Base-by-base conservation (phyloP, 2,797 vertebrate species). In the Falco cherrug region DNA sequence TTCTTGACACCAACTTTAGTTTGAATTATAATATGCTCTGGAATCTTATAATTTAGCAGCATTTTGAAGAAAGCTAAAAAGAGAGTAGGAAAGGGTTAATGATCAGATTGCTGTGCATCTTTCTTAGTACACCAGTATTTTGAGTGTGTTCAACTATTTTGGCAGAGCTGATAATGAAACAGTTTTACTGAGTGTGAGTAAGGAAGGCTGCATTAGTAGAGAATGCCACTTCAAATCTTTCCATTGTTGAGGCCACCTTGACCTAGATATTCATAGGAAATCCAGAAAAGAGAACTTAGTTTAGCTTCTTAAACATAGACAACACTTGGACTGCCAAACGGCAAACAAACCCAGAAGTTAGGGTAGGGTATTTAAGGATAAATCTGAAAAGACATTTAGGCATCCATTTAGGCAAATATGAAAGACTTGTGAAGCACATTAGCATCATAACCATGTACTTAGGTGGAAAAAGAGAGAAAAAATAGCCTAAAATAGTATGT, bases 401-500 rank as follows among this genome's bases (percentile, higher is more conserved):
- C 28, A 87, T 10, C 26, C 14, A 21, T 61, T 65, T 81, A 61
- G 29, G 37, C 13, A 57, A n/a, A 69, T 11, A 22, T 76, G 7
- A 87, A 87, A 77, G 53, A 12, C 33, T 73, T 69, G 24, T 35
- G 33, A 84, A 69, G 24, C n/a, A 45, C 6, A 68, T 41, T 4
- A 50, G 16, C 37, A 28, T 16, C 47, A 61, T n/a, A 84, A 67
- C 3, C 3, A 33, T 69, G 14, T 69, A 57, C 64, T 84, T 75
- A 65, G n/a, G 28, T 39, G 4, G 13, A 16, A 89, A 59, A 67
- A 51, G 16, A 70, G 9, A 54, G 26, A 35, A 65, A 43, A 81
- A n/a, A 0, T 51, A 60, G 39, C 7, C 6, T 0, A 1, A 21
- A 31, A 60, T 5, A 39, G 13, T 28, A 9, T 16, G 25, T 39